phyloP scores from a whole-genome alignment of 2,113 vertebrate species.

The Callionymus lyra region DNA sequence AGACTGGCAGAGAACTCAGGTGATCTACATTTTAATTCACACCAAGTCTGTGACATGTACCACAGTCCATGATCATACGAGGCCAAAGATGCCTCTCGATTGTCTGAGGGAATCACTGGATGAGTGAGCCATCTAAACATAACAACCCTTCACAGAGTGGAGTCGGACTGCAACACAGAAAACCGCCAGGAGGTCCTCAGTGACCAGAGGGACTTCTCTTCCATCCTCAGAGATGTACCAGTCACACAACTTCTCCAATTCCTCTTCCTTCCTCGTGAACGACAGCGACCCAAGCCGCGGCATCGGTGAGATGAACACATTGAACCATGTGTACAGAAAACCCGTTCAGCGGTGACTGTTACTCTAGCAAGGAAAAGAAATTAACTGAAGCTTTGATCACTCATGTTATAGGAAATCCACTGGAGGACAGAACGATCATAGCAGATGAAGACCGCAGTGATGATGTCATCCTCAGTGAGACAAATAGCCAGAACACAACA shows the following conservation, averaged over 20 bases:
- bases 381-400: not conserved
- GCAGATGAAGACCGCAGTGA: conserved; percentile 29
- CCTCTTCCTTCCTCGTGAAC: conserved; percentile 44
- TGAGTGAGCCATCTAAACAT: not conserved
- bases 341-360: not conserved
- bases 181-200: conserved; percentile 28
- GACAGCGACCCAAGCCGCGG: conserved; percentile 22
- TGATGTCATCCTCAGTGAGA: conserved; percentile 62
- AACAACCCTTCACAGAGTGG: conserved; percentile 54
- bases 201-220: conserved; percentile 29
- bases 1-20: conserved; percentile 86
- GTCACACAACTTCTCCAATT: conserved; percentile 41
- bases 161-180: conserved; percentile 67
- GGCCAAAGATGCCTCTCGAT: no score
- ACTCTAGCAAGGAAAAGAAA: not conserved
- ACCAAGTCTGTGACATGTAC: not conserved
- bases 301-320: conserved; percentile 28
- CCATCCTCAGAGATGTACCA: conserved; percentile 29
- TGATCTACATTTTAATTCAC: conserved; percentile 9
- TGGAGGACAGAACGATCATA: conserved; percentile 43
- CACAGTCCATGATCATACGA: not conserved
- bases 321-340: not conserved
- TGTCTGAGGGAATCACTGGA: not conserved
- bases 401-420: conserved; percentile 48
- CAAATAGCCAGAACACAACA: conserved; percentile 36